These are phyloP conservation scores for Cassiopea xamachana DNA, from an alignment of 30 jellyfish, hydroid and myxozoan species.

Conservation along the genomic window DNA sequence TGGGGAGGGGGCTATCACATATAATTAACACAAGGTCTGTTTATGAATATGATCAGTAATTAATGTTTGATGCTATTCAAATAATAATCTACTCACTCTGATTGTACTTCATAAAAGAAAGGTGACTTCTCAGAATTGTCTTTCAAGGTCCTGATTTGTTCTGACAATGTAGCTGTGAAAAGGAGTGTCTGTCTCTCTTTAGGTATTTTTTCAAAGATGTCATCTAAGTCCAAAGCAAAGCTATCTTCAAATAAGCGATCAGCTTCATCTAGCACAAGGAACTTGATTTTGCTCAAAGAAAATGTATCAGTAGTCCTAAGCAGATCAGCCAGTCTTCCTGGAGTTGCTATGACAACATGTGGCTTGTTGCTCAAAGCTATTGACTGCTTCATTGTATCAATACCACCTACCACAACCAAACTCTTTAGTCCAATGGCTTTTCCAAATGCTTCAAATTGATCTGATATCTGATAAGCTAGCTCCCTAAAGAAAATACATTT, in stretches of 20 bases:
- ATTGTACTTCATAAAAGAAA: slow-evolving; percentile 77
- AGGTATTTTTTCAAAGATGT: slow-evolving; percentile 75
- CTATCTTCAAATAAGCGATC: slow-evolving; percentile 88
- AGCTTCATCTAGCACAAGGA: slow-evolving; percentile 94
- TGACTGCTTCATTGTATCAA: slow-evolving; percentile 81
- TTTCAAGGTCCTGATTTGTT: slow-evolving; percentile 60
- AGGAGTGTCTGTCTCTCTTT: slow-evolving; percentile 88
- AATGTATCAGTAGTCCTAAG: slow-evolving; percentile 75
- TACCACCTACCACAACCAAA: slow-evolving; percentile 91
- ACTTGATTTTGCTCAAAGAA: slow-evolving; percentile 62
- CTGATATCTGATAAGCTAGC: slow-evolving; percentile 95
- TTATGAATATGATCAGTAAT: too few relatives aligned
- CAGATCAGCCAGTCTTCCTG: slow-evolving; percentile 92
- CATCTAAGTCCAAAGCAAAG: slow-evolving; percentile 75
- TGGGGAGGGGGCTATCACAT: too few relatives aligned
- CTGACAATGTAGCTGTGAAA: slow-evolving; percentile 94
- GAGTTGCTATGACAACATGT: slow-evolving; percentile 98
- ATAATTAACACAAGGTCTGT: too few relatives aligned
- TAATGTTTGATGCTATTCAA: too few relatives aligned
- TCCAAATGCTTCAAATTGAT: slow-evolving; percentile 95
- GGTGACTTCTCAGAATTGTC: slow-evolving; percentile 50
- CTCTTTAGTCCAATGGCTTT: slow-evolving; percentile 78
- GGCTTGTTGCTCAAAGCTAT: slow-evolving; percentile 82
- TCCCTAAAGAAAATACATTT: slow-evolving; percentile 62
- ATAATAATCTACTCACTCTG: slow-evolving; percentile 68